Conservation (phyloP, 2,888 invertebrate species). For the Neoascia interrupta region DNA sequence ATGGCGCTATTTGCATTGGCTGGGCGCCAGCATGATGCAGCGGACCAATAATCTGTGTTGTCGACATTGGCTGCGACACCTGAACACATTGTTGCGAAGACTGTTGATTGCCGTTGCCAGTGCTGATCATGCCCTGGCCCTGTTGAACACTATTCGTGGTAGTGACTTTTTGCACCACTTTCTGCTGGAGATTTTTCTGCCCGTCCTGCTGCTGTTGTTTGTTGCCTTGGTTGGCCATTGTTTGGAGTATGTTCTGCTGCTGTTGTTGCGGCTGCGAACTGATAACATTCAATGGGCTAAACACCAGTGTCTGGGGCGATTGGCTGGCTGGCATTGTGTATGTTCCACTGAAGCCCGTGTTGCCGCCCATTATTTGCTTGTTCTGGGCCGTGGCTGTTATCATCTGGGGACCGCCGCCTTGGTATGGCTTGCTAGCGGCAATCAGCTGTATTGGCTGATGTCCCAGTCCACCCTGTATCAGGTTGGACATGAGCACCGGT, state of each 20-base stretch:
- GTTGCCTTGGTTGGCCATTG: conserved; percentile 74
- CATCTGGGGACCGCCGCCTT: conserved; percentile 92
- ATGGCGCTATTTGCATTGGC: conserved; percentile 89
- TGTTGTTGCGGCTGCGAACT: conserved; percentile 79
- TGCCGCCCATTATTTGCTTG: conserved; percentile 83
- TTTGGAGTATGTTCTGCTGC: conserved; percentile 78
- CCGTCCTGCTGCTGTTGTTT: conserved; percentile 75
- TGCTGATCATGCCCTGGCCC: conserved; percentile 75
- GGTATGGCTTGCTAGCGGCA: conserved; percentile 90
- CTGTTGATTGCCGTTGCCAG: conserved; percentile 78
- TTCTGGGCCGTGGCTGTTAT: conserved; percentile 85
- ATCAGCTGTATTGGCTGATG: conserved; percentile 85
- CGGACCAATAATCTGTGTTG: conserved; percentile 87
- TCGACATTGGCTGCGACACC: conserved; percentile 86
- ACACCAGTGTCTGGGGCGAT: conserved; percentile 87
- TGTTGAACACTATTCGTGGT: conserved; percentile 77
- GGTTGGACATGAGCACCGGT: conserved; percentile 91
- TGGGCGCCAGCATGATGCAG: conserved; percentile 84
- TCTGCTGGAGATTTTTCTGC: conserved; percentile 79
- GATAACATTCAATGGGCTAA: conserved; percentile 81
- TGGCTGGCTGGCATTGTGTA: conserved; percentile 90
- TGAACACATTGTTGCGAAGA: conserved; percentile 86
- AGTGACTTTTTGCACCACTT: conserved; percentile 82
- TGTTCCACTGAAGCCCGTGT: conserved; percentile 80
- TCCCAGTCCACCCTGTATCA: conserved; percentile 83